Evolutionary conservation across 2,113 vertebrate species (phyloP).

Genomic region (Cryptotis parvus): DNA sequence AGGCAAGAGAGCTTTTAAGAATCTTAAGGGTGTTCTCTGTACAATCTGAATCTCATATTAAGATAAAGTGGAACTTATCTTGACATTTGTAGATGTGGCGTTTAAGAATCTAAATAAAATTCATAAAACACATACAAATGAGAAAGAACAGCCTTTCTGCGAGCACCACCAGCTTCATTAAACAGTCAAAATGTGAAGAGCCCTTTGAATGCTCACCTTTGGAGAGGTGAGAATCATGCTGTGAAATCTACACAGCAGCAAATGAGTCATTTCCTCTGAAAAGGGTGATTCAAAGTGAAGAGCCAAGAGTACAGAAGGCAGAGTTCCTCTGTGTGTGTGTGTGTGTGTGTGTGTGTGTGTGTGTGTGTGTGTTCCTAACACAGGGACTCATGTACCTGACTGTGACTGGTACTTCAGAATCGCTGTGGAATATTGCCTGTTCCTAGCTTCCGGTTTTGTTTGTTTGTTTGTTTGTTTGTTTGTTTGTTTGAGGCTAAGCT

Average conservation of each 20-base stretch:
- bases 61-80: background rate
- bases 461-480: too few species aligned
- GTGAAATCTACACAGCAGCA: background rate
- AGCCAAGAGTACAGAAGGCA: background rate
- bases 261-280: background rate
- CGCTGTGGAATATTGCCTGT: background rate
- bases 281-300: background rate
- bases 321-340: background rate
- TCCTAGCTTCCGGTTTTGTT: background rate
- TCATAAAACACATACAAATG: background rate
- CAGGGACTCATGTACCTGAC: background rate
- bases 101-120: background rate
- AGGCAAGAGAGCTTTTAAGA: conserved; percentile 20
- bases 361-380: background rate
- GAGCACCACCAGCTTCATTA: background rate
- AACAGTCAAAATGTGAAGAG: background rate
- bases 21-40: background rate
- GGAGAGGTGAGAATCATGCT: background rate
- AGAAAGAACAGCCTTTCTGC: background rate
- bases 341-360: too few species aligned
- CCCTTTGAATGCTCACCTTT: background rate
- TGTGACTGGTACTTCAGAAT: conserved; percentile 14
- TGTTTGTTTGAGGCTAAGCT: too few species aligned
- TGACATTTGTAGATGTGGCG: background rate
- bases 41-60: background rate